phyloP scores from a whole-genome alignment of 2,888 invertebrate species.

The Ommatoiulus sabulosus region DNA sequence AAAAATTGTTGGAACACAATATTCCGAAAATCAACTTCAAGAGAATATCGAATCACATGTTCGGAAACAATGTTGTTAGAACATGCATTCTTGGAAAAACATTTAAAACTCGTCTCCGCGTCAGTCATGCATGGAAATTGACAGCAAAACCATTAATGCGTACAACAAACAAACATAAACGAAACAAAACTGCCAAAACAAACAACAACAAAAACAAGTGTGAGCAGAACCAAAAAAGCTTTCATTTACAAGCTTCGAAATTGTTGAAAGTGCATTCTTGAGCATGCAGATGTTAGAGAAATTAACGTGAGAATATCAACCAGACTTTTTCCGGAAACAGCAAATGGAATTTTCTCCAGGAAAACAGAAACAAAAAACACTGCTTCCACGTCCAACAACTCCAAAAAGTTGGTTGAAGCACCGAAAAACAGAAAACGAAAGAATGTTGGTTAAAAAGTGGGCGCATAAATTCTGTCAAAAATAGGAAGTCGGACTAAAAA shows the following conservation, averaged over 20 bases:
- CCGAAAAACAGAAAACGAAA: not conserved
- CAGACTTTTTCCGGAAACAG: not conserved
- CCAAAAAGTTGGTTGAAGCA: not conserved
- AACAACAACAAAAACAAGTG: too few species aligned
- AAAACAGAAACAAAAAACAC: not conserved
- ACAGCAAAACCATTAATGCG: too few species aligned
- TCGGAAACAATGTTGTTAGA: too few species aligned
- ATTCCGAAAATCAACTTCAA: too few species aligned
- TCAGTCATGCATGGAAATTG: too few species aligned
- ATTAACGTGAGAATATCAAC: not conserved
- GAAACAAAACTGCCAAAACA: too few species aligned
- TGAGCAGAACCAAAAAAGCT: too few species aligned
- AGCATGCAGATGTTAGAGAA: not conserved
- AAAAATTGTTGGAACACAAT: too few species aligned
- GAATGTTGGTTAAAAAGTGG: slow-evolving; percentile 1
- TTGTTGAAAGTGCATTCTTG: not conserved
- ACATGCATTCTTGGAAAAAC: too few species aligned
- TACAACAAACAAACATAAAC: too few species aligned
- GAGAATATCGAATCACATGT: too few species aligned
- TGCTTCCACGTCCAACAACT: not conserved
- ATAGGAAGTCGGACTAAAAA: not conserved
- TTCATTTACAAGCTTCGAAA: not conserved
- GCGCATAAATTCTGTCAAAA: not conserved
- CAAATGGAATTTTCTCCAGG: not conserved
- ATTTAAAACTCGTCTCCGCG: too few species aligned